phyloP scores from a whole-genome alignment of 2,113 vertebrate species.

The Aptenodytes patagonicus region DNA sequence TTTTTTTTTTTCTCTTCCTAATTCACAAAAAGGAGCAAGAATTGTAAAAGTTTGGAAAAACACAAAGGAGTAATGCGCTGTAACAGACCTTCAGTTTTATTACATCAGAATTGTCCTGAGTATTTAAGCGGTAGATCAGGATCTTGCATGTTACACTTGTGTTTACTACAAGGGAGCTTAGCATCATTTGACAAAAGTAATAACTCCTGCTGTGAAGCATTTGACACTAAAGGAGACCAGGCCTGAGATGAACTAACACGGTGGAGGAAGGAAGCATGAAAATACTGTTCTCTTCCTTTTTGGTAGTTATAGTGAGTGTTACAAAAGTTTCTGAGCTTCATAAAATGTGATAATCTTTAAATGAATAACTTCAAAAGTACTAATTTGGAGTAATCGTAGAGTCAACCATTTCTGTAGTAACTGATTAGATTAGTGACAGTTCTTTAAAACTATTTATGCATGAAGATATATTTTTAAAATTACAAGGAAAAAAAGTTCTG shows the following conservation, averaged over 20 bases:
- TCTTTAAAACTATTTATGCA: not conserved
- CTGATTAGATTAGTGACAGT: not conserved
- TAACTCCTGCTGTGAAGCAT: not conserved
- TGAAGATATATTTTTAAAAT: not conserved
- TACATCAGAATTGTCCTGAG: not conserved
- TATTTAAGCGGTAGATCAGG: not conserved
- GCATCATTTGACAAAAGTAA: not conserved
- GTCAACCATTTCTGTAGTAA: not conserved
- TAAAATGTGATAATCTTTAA: not conserved
- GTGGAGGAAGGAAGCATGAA: not conserved
- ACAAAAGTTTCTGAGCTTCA: not conserved
- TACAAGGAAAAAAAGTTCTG: not conserved
- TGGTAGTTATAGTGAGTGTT: not conserved
- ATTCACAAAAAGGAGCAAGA: not conserved
- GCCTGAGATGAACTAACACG: not conserved
- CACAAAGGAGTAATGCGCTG: not conserved
- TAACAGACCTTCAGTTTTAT: not conserved
- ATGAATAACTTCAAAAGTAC: not conserved
- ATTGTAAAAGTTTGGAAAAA: not conserved
- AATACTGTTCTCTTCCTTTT: not conserved
- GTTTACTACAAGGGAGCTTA: not conserved
- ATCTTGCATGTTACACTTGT: not conserved
- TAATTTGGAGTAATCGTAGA: not conserved
- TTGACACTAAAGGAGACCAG: not conserved
- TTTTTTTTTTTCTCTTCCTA: too few species aligned